phyloP scores from a whole-genome alignment of 2,797 vertebrate genomes.

The Argya squamiceps region DNA sequence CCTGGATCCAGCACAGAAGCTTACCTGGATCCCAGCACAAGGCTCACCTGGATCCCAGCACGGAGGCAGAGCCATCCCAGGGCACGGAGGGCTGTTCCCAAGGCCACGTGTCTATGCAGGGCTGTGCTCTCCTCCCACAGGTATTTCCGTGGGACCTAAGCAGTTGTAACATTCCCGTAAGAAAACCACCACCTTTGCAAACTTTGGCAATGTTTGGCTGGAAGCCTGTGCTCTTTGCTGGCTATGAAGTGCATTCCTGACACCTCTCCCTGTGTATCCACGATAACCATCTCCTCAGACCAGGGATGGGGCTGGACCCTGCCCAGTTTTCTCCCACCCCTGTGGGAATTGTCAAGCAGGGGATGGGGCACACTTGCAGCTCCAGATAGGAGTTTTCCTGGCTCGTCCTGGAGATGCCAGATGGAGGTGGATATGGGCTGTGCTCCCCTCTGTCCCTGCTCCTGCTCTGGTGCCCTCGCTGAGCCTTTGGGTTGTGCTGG shows the following conservation, averaged over 20 bases:
- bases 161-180: not conserved
- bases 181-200: not conserved
- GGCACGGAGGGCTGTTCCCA: not conserved
- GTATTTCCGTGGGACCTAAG: not conserved
- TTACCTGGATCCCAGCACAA: not conserved
- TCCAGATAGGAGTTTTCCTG: not conserved
- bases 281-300: not conserved
- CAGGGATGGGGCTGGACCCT: not conserved
- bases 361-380: not conserved
- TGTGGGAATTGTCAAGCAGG: not conserved
- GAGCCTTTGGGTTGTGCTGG: not conserved
- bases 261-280: not conserved
- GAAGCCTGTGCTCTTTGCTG: not conserved
- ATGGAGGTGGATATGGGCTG: not conserved
- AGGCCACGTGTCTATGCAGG: not conserved
- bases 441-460: not conserved
- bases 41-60: not conserved
- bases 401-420: fast-evolving
- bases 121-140: not conserved
- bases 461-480: not conserved
- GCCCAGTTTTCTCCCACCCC: not conserved
- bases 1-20: not conserved
- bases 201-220: not conserved
- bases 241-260: not conserved
- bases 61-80: not conserved